Conservation (phyloP, 1,140 invertebrate species). For the Bombus fervidus region DNA sequence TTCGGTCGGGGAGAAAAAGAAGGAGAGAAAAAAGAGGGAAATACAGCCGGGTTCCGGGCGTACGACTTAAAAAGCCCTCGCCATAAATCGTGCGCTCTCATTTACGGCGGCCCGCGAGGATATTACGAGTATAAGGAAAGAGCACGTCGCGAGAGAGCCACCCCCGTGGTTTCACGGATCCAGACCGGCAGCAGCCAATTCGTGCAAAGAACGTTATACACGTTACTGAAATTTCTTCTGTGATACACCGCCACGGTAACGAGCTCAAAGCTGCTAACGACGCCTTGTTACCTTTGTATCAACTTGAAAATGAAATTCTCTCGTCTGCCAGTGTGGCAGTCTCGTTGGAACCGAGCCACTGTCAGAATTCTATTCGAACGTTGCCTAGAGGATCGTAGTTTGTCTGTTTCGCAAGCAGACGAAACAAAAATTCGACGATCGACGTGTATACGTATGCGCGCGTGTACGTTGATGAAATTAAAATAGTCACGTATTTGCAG, state of each 20-base stretch:
- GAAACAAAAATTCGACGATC: background rate
- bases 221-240: slow-evolving; percentile 37
- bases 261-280: slow-evolving; percentile 43
- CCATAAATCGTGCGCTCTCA: slow-evolving; percentile 45
- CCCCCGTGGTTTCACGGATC: background rate
- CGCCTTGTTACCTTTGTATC: slow-evolving; percentile 56
- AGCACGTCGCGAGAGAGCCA: background rate
- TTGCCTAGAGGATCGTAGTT: background rate
- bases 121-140: slow-evolving; percentile 31
- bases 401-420: no score
- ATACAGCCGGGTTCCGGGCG: background rate
- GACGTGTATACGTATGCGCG: background rate
- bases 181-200: slow-evolving; percentile 3
- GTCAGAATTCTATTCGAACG: background rate
- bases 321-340: background rate
- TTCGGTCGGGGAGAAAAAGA: background rate
- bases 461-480: background rate
- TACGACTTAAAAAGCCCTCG: slow-evolving; percentile 41
- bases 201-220: slow-evolving; percentile 8
- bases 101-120: slow-evolving; percentile 22
- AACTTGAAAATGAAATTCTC: slow-evolving; percentile 54
- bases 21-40: background rate
- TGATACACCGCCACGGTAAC: slow-evolving; percentile 25
- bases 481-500: background rate
- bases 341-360: background rate